Percentiles rank a stretch among this genome's conserved stretches.
These are phyloP conservation scores for Cephus nigrinus DNA, from an alignment of 2,888 invertebrate species.

Conservation along the genomic window DNA sequence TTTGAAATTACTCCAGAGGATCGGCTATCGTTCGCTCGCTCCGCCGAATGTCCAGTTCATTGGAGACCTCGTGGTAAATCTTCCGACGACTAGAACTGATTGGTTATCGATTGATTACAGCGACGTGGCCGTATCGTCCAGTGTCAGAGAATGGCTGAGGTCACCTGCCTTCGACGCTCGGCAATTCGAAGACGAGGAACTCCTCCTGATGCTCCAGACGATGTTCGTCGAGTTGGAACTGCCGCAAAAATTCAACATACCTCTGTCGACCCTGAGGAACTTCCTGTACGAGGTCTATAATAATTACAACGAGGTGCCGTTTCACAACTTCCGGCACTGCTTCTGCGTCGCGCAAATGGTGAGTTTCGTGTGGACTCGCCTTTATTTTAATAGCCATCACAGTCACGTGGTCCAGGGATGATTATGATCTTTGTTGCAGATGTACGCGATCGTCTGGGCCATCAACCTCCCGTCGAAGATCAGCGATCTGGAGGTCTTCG, in stretches of 20 bases:
- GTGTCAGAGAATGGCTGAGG: slow-evolving; percentile 73
- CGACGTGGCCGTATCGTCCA: slow-evolving; percentile 73
- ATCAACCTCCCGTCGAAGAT: slow-evolving; percentile 77
- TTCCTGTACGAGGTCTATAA: slow-evolving; percentile 83
- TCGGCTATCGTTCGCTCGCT: background rate
- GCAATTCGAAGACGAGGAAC: slow-evolving; percentile 85
- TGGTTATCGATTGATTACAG: slow-evolving; percentile 63
- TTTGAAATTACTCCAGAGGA: background rate
- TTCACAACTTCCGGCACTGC: slow-evolving; percentile 88
- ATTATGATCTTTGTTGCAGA: slow-evolving; percentile 67
- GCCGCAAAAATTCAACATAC: slow-evolving; percentile 80
- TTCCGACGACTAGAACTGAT: background rate
- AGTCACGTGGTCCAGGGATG: background rate
- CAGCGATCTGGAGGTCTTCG: slow-evolving; percentile 80
- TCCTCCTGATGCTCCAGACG: slow-evolving; percentile 80
- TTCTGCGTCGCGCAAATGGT: slow-evolving; percentile 92
- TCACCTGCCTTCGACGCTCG: slow-evolving; percentile 83
- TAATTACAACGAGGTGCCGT: slow-evolving; percentile 87
- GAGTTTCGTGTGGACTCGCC: slow-evolving; percentile 54
- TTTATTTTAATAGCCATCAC: background rate
- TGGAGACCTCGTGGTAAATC: background rate
- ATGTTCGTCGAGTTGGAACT: slow-evolving; percentile 86
- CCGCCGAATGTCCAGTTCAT: background rate
- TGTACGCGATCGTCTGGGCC: slow-evolving; percentile 84
- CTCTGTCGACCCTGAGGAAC: slow-evolving; percentile 75